Conservation (phyloP, 2,797 vertebrate species). For the Cottoperca gobio region DNA sequence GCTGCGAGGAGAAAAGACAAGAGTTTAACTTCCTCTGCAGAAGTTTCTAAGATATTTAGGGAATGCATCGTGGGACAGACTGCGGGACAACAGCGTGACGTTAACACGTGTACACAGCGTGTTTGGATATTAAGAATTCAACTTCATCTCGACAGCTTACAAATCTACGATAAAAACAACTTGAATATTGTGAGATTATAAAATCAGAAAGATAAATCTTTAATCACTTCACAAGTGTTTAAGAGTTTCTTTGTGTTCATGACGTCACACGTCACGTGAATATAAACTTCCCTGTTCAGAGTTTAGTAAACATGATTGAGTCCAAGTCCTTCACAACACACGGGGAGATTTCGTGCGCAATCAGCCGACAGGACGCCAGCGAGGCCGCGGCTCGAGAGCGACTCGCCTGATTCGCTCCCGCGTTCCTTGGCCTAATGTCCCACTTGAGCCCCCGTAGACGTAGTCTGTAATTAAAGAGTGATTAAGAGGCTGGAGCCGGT, state of each 20-base stretch:
- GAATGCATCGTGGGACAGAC: conserved; percentile 5
- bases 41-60: conserved; percentile 28
- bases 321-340: conserved; percentile 2
- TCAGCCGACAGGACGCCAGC: conserved; percentile 13
- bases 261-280: no score
- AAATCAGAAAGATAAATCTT: no score
- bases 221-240: no score
- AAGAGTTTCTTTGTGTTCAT: no score
- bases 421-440: conserved; percentile 66
- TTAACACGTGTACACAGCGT: no score
- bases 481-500: conserved; percentile 83
- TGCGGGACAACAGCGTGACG: no score
- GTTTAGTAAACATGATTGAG: not conserved
- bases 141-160: no score
- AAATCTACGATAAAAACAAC: no score
- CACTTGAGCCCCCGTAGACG: conserved; percentile 72
- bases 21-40: conserved; percentile 64
- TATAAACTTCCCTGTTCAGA: not conserved
- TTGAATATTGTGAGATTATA: no score
- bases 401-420: conserved; percentile 30
- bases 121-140: no score
- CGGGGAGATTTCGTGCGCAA: conserved; percentile 20
- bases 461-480: conserved; percentile 85
- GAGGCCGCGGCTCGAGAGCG: not conserved
- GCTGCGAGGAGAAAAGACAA: conserved; percentile 25